These are phyloP conservation scores for Emys orbicularis DNA, from an alignment of 2,797 vertebrate species.

Conservation along the genomic window DNA sequence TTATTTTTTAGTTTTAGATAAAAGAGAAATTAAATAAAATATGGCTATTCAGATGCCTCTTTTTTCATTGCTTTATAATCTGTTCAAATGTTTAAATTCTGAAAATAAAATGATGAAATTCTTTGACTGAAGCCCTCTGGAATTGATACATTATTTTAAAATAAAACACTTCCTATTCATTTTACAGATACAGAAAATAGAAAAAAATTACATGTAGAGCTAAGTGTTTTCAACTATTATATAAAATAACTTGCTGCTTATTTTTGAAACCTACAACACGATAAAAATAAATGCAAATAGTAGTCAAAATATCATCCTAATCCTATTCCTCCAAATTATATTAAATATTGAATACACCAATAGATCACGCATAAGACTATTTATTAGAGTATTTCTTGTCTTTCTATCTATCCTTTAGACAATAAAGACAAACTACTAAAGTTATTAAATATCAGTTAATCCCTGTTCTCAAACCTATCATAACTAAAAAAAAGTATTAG, in stretches of 20 bases:
- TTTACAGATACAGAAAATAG: constrained; percentile 17
- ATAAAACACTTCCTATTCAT: constrained; percentile 40
- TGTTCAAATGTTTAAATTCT: constrained; percentile 52
- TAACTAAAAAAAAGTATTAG: neutral
- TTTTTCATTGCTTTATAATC: constrained; percentile 51
- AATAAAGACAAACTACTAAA: constrained; percentile 43
- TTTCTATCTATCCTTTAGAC: constrained; percentile 24
- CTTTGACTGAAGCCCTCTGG: neutral
- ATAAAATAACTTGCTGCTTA: constrained; percentile 8
- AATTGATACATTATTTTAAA: constrained; percentile 35
- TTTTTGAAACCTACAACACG: constrained; percentile 1
- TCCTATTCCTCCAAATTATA: neutral
- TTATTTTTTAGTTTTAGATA: neutral
- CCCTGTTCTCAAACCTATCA: constrained; percentile 3
- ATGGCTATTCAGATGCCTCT: constrained; percentile 48
- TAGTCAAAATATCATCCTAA: neutral
- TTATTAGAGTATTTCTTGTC: constrained; percentile 45
- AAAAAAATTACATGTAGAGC: neutral
- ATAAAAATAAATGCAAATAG: constrained; percentile 2
- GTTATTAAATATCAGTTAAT: constrained; percentile 52
- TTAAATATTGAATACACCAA: neutral
- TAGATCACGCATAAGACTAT: neutral
- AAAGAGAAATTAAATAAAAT: constrained; percentile 51
- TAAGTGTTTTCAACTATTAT: neutral
- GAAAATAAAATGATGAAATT: constrained; percentile 47